These are phyloP conservation scores for Myrmecophaga tridactyla DNA, from an alignment of 2,113 vertebrate species.

Conservation along the genomic window DNA sequence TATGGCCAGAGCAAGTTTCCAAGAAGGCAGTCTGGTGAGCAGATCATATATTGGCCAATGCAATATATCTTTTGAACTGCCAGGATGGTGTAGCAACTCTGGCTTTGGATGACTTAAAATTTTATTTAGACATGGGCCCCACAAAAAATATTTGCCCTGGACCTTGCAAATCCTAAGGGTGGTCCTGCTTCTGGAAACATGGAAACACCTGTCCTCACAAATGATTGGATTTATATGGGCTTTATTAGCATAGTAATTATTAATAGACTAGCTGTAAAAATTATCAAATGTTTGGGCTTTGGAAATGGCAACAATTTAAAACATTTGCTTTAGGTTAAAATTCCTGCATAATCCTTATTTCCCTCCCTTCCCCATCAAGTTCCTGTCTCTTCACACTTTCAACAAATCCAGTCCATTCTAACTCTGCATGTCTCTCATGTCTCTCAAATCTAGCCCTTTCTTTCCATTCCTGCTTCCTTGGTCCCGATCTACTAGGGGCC, in stretches of 20 bases:
- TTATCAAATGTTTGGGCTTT: background rate
- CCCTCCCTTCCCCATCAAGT: background rate
- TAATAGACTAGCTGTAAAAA: background rate
- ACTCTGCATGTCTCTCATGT: background rate
- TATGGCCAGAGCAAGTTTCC: background rate
- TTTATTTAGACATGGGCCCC: background rate
- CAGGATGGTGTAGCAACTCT: background rate
- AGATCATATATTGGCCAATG: background rate
- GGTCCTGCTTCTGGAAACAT: background rate
- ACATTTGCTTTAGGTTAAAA: slow-evolving; percentile 3
- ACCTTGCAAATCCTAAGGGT: background rate
- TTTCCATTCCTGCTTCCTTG: background rate
- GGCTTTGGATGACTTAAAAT: background rate
- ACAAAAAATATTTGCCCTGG: background rate
- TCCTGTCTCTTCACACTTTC: background rate
- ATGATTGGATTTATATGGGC: background rate
- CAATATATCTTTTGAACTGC: background rate
- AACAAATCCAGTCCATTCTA: background rate
- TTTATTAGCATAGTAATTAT: background rate
- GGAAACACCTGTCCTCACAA: background rate
- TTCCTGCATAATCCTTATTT: background rate
- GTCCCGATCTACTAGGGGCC: background rate
- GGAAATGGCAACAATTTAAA: background rate
- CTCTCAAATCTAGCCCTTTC: background rate
- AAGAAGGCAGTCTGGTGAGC: background rate